Evolutionary conservation across 2,888 invertebrate genomes (phyloP).

Genomic region (Nomada goodeniana): DNA sequence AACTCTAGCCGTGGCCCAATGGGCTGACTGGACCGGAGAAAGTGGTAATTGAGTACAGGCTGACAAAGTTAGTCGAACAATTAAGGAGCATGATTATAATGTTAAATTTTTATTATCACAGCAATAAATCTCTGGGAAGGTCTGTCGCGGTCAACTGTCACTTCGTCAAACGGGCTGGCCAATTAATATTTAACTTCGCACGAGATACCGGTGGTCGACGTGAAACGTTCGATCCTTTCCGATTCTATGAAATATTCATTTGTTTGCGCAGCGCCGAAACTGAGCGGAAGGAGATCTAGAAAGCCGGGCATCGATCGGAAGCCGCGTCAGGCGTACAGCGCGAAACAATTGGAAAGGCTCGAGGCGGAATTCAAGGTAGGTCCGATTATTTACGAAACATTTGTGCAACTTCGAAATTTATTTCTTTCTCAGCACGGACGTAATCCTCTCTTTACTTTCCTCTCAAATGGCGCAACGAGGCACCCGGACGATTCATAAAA

Average conservation of each 20-base stretch:
- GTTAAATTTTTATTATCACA: slow-evolving; percentile 75
- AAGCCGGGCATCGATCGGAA: slow-evolving; percentile 96
- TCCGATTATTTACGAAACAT: not conserved
- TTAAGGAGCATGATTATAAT: slow-evolving; percentile 71
- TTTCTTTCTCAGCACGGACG: too few species aligned
- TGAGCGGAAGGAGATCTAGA: slow-evolving; percentile 91
- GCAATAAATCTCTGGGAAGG: slow-evolving; percentile 65
- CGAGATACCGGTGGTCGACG: slow-evolving; percentile 8
- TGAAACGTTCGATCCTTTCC: not conserved
- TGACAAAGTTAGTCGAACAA: slow-evolving; percentile 68
- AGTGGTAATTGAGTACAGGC: slow-evolving; percentile 75
- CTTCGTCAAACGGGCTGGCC: not conserved
- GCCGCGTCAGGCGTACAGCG: slow-evolving; percentile 98
- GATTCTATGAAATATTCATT: slow-evolving; percentile 16
- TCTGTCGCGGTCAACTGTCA: slow-evolving; percentile 37
- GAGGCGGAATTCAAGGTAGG: slow-evolving; percentile 96
- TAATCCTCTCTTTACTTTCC: too few species aligned
- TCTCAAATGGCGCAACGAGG: too few species aligned
- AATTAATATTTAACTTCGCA: slow-evolving; percentile 28
- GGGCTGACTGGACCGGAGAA: slow-evolving; percentile 61
- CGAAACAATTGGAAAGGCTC: slow-evolving; percentile 95
- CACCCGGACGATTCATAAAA: too few species aligned
- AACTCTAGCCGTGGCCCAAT: slow-evolving; percentile 63
- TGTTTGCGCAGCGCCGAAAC: slow-evolving; percentile 89
- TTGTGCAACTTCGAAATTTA: not conserved